phyloP scores from a whole-genome alignment of 2,888 invertebrate genomes.

The Drosophila yooni region DNA sequence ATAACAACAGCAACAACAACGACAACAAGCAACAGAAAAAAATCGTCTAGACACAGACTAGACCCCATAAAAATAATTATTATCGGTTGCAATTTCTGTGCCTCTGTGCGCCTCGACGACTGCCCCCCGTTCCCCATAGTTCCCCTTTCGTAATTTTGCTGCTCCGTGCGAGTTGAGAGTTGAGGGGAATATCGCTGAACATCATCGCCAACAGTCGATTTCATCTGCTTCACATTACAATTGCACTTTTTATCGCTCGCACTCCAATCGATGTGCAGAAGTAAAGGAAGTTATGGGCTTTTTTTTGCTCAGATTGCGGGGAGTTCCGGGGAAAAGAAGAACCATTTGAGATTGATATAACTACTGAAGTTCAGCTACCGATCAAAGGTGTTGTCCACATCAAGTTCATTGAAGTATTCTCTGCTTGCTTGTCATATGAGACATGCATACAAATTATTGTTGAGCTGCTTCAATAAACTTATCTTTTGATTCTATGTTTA shows the following conservation, averaged over 20 bases:
- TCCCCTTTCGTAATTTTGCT: constrained; percentile 20
- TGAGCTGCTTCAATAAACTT: neutral
- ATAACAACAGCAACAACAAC: constrained; percentile 39
- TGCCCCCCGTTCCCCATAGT: neutral
- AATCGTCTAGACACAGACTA: constrained; percentile 85
- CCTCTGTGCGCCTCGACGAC: constrained; percentile 42
- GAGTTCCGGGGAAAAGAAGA: neutral
- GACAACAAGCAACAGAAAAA: constrained; percentile 66
- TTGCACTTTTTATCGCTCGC: constrained; percentile 42
- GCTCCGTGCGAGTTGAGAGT: neutral
- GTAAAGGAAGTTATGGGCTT: neutral
- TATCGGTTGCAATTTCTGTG: constrained; percentile 85
- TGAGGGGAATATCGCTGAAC: constrained; percentile 36
- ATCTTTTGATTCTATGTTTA: neutral
- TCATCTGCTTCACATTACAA: constrained; percentile 73
- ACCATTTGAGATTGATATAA: constrained; percentile 1
- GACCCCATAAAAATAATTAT: constrained; percentile 85
- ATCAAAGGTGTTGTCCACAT: neutral
- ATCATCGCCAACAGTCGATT: constrained; percentile 63
- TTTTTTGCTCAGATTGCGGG: neutral
- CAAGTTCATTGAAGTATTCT: neutral
- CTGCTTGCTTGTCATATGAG: neutral
- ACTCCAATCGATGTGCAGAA: neutral
- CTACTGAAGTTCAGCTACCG: constrained; percentile 4
- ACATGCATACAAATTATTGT: neutral